Evolutionary conservation across 2,888 invertebrate genomes (phyloP).

Genomic region (Nephrotoma appendiculata): DNA sequence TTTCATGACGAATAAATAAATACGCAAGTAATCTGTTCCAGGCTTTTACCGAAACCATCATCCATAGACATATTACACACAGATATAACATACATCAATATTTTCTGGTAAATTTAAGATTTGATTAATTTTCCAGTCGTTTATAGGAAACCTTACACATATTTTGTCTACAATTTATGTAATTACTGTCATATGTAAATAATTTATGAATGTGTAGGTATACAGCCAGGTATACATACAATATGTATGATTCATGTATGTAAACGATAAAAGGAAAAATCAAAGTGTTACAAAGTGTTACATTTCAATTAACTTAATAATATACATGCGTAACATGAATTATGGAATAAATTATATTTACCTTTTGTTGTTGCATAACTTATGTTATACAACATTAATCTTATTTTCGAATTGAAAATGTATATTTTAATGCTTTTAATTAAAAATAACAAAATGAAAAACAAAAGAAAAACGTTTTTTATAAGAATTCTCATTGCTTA

Average conservation of each 20-base stretch:
- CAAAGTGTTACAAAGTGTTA: background rate
- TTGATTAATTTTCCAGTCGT: too few species aligned
- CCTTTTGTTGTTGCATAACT: background rate
- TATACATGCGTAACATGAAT: background rate
- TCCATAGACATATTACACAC: background rate
- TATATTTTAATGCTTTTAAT: background rate
- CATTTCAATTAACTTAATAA: background rate
- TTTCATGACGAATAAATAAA: too few species aligned
- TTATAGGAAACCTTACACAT: background rate
- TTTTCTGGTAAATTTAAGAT: too few species aligned
- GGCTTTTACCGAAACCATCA: background rate
- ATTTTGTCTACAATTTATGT: background rate
- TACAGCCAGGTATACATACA: background rate
- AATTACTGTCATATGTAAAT: background rate
- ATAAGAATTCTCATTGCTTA: background rate
- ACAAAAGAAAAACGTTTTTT: background rate
- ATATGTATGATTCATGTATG: too few species aligned
- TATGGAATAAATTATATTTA: background rate
- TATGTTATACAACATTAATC: background rate
- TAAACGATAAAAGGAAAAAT: background rate
- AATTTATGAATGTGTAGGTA: background rate
- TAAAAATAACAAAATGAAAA: background rate
- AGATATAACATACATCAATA: background rate
- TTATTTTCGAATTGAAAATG: background rate
- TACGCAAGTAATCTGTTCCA: background rate